Percentiles rank a stretch among this genome's conserved stretches.
These are phyloP conservation scores for Prochilodus magdalenae DNA, from an alignment of 2,113 vertebrate genomes.

Conservation along the genomic window DNA sequence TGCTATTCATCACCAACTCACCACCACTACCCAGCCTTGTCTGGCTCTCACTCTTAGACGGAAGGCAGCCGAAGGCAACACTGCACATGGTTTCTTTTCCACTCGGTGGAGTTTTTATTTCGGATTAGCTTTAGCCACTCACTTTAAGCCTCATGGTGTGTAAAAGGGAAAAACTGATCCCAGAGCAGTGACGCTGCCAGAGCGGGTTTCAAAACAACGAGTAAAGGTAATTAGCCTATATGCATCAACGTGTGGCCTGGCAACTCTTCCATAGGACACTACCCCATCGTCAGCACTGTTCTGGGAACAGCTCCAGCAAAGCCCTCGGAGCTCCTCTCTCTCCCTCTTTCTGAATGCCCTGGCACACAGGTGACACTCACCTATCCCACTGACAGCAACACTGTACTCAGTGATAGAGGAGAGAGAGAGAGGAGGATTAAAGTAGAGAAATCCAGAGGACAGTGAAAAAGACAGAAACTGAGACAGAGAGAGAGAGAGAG, in stretches of 20 bases:
- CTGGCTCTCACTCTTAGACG: too few species aligned
- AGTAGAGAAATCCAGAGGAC: too few species aligned
- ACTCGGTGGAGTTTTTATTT: neutral
- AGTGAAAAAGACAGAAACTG: too few species aligned
- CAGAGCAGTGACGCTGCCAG: slow-evolving; percentile 19
- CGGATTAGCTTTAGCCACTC: neutral
- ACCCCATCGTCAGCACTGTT: slow-evolving; percentile 30
- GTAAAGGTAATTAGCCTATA: slow-evolving; percentile 42
- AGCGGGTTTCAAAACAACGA: slow-evolving; percentile 31
- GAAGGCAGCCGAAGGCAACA: too few species aligned
- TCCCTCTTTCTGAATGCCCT: neutral
- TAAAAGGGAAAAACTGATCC: slow-evolving; percentile 1
- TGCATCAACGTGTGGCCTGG: slow-evolving; percentile 31
- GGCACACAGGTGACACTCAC: slow-evolving; percentile 32
- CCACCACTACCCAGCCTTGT: too few species aligned
- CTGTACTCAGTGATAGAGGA: slow-evolving; percentile 2
- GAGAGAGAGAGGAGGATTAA: neutral
- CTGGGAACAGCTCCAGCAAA: slow-evolving; percentile 53
- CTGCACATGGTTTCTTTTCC: neutral
- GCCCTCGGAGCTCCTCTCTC: neutral
- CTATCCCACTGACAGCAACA: slow-evolving; percentile 13
- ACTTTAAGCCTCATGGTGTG: neutral
- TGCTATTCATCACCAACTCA: too few species aligned
- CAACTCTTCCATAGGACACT: slow-evolving; percentile 29
- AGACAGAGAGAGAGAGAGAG: too few species aligned